A percentile compares a stretch with the other conserved stretches of the same genome.
Conservation (phyloP, 2,888 invertebrate species). For the Timandra comae region DNA sequence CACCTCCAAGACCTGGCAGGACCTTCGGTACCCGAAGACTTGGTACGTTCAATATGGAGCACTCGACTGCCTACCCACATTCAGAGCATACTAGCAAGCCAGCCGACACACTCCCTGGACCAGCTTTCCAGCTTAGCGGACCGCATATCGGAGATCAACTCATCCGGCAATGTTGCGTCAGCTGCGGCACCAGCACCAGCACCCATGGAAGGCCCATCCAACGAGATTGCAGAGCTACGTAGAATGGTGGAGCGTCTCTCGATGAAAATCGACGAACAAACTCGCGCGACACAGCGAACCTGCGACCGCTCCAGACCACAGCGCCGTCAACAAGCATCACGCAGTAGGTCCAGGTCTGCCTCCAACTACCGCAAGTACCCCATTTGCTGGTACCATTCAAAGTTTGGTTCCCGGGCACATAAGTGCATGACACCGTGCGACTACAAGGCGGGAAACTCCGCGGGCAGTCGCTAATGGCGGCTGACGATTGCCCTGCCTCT, state of each 20-base stretch:
- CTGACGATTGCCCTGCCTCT: constrained; percentile 13
- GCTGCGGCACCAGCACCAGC: background rate
- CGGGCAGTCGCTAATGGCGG: constrained; percentile 17
- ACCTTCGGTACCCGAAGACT: constrained; percentile 1
- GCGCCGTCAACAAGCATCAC: background rate
- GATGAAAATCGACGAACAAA: background rate
- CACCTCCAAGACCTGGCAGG: constrained; percentile 8
- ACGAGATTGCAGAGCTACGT: background rate
- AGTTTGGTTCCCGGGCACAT: constrained; percentile 5
- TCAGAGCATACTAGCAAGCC: constrained; percentile 6
- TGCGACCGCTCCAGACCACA: background rate
- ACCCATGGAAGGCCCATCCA: background rate
- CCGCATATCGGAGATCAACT: background rate
- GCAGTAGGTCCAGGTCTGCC: constrained; percentile 4
- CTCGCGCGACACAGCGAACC: background rate
- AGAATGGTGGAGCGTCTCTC: background rate
- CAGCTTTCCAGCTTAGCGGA: constrained; percentile 2
- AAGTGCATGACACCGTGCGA: constrained; percentile 16
- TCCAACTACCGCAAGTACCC: constrained; percentile 16
- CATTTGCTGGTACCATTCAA: constrained; percentile 21
- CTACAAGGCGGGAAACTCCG: constrained; percentile 12
- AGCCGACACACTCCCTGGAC: background rate
- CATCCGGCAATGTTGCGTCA: background rate
- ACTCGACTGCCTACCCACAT: constrained; percentile 3
- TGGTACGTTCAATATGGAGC: constrained; percentile 1